Percentiles rank a stretch among this genome's conserved stretches.
Conservation (phyloP, 2,113 vertebrate genomes). For the Sinocyclocheilus rhinocerous region DNA sequence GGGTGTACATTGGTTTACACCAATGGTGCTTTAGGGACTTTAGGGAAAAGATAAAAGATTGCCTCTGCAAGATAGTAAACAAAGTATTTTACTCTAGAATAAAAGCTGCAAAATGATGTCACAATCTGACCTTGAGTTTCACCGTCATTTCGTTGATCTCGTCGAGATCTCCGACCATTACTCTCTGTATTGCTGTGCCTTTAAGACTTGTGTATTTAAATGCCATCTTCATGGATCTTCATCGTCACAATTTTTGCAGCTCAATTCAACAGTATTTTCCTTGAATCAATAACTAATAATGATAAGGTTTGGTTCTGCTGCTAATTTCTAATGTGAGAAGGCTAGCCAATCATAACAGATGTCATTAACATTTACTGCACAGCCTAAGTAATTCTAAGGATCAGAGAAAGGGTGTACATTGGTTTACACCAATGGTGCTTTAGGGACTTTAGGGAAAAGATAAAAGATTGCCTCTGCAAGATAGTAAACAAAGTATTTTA, state of each 20-base stretch:
- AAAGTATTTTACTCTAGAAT: too few species aligned
- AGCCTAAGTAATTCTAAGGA: not conserved
- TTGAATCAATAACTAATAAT: not conserved
- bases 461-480: not conserved
- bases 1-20: not conserved
- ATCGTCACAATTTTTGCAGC: too few species aligned
- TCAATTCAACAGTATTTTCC: not conserved
- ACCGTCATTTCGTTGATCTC: too few species aligned
- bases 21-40: too few species aligned
- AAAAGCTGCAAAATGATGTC: too few species aligned
- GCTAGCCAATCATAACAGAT: not conserved
- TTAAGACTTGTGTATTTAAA: too few species aligned
- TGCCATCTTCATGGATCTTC: too few species aligned
- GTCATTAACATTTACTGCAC: not conserved
- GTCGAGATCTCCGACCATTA: too few species aligned
- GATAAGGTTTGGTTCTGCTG: not conserved
- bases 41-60: too few species aligned
- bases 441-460: not conserved
- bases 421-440: not conserved
- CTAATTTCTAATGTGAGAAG: not conserved
- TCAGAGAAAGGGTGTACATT: not conserved
- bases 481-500: not conserved
- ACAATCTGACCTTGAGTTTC: too few species aligned
- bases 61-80: too few species aligned
- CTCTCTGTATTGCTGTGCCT: too few species aligned